Evolutionary conservation across 2,797 vertebrate genomes (phyloP), one percentile per base, ranked within the genome.

Genomic region (Brotula barbata): DNA sequence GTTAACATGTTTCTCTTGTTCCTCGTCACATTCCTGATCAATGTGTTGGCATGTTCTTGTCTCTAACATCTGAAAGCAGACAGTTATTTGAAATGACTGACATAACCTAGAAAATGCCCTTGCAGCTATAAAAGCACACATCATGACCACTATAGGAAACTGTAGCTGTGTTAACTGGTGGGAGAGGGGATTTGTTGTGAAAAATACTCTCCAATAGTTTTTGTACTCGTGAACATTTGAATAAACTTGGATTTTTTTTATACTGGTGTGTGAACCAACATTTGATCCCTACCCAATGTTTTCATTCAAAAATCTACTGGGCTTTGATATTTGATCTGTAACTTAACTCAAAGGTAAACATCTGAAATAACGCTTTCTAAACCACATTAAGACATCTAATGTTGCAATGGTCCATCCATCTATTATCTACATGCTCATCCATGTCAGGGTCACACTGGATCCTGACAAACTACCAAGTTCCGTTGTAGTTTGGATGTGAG

Each of bases 141-240:
- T 68, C 60, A 63, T 67, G 67, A 85, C 84, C 85, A 87, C 87
- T 85, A 64, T 56, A 64, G 53, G 61, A 76, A 65, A 68, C 39
- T 19, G 16, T 19, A 3, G 23, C 69, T 21, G 56, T 75, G 61
- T 64, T 36, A 23, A 50, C n/a, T 49, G 64, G 56, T 3, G 16
- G 39, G 45, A 23, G n/a, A 5, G 19, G 62, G 21, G 7, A 75
- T 75, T 46, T 81, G 25, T 58, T 71, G 57, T 77, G 78, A 60
- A 85, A 62, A 63, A 81, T 64, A 69, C 78, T 83, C 76, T 82
- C 75, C 74, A 80, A 83, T 90, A 83, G 81, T 88, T 89, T 90
- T 90, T 91, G 87, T 91, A 90, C 83, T 79, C 73, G 81, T 90
- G 82, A 86, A 88, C 77, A 85, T 90, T 90, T 90, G 82, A 92